Evolutionary conservation across 2,888 invertebrate species (phyloP).

Genomic region (Morinoia aosen): DNA sequence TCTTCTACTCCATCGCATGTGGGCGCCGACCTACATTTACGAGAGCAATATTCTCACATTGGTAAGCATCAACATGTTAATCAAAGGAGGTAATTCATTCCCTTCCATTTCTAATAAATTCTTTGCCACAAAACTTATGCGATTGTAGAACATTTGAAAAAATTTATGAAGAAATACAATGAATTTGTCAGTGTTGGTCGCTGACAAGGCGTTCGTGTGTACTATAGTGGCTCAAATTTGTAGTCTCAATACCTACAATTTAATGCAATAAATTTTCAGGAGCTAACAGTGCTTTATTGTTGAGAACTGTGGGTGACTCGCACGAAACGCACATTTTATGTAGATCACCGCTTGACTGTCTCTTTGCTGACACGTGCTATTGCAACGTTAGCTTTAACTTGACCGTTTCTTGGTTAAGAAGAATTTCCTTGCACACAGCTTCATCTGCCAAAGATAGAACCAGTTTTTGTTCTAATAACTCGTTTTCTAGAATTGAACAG

Average conservation of each 20-base stretch:
- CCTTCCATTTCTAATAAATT: background rate
- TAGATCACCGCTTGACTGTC: background rate
- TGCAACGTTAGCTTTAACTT: background rate
- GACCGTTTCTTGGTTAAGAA: background rate
- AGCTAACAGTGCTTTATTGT: background rate
- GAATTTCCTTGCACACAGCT: background rate
- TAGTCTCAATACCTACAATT: background rate
- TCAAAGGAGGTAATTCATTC: background rate
- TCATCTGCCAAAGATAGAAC: background rate
- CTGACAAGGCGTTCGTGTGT: background rate
- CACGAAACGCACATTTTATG: background rate
- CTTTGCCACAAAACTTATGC: background rate
- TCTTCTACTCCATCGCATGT: background rate
- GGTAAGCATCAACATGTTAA: background rate
- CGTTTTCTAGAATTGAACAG: too few species aligned
- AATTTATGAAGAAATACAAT: background rate
- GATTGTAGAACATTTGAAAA: background rate
- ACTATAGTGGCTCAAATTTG: background rate
- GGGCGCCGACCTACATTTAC: background rate
- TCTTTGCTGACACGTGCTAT: background rate
- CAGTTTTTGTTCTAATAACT: background rate
- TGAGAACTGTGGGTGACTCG: background rate
- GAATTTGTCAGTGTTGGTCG: background rate
- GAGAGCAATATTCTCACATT: background rate
- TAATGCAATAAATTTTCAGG: background rate